Conservation (phyloP, 2,888 invertebrate genomes). For the Epistrophe grossulariae region DNA sequence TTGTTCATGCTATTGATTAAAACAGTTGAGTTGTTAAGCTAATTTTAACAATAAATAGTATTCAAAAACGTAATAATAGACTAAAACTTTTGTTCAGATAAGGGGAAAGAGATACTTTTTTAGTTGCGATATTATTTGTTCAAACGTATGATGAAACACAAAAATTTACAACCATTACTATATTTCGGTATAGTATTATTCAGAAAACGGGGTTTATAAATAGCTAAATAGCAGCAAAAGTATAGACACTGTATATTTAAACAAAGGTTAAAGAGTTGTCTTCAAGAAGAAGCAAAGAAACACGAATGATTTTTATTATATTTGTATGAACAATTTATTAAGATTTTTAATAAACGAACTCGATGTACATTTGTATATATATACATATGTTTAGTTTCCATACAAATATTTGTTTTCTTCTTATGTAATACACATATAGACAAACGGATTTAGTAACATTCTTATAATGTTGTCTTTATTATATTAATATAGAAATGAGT, state of each 20-base stretch:
- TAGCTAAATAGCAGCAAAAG: slow-evolving; percentile 22
- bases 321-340: slow-evolving; percentile 34
- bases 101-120: neutral
- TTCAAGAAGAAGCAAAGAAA: slow-evolving; percentile 17
- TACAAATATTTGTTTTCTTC: neutral
- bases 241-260: neutral
- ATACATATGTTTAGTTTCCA: slow-evolving; percentile 27
- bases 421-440: neutral
- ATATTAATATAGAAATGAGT: neutral
- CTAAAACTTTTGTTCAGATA: slow-evolving; percentile 11
- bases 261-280: neutral
- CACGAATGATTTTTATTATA: slow-evolving; percentile 40
- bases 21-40: slow-evolving; percentile 8
- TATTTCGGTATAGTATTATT: slow-evolving; percentile 19
- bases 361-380: slow-evolving; percentile 49
- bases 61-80: slow-evolving; percentile 22
- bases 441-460: neutral
- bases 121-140: slow-evolving; percentile 11
- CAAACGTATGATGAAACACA: neutral
- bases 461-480: neutral
- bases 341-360: slow-evolving; percentile 32
- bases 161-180: slow-evolving; percentile 18
- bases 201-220: slow-evolving; percentile 38
- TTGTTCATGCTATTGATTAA: slow-evolving; percentile 31
- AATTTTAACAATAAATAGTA: slow-evolving; percentile 32